Evolutionary conservation across 2,888 invertebrate genomes (phyloP).

Genomic region (Sinelater perroti): DNA sequence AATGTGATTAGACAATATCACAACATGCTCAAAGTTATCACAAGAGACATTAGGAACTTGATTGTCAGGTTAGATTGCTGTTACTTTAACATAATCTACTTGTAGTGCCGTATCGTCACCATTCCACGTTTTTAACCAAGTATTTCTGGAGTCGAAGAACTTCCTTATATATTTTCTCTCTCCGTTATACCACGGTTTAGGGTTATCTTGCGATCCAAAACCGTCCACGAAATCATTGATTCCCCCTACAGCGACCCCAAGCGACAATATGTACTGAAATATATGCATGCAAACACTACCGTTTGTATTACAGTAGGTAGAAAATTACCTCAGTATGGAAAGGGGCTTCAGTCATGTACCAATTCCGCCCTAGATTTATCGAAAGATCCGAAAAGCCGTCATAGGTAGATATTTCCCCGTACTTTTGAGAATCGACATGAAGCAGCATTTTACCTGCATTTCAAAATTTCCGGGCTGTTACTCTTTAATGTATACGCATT

Average conservation of each 20-base stretch:
- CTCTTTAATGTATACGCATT: neutral
- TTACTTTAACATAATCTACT: constrained; percentile 62
- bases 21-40: too few relatives aligned
- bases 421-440: constrained; percentile 56
- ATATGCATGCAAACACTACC: too few relatives aligned
- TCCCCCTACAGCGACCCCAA: constrained; percentile 74
- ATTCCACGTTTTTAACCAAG: constrained; percentile 69
- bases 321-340: constrained; percentile 21
- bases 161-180: constrained; percentile 65
- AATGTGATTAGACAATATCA: too few relatives aligned
- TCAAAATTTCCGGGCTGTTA: too few relatives aligned
- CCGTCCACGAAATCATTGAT: constrained; percentile 68
- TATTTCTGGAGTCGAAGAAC: constrained; percentile 66
- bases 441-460: constrained; percentile 52
- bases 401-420: constrained; percentile 35
- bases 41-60: too few relatives aligned
- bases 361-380: neutral
- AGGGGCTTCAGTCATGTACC: neutral
- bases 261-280: constrained; percentile 68
- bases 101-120: constrained; percentile 50
- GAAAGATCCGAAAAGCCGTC: neutral
- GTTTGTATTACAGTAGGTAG: too few relatives aligned
- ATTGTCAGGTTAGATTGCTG: constrained; percentile 10
- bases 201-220: constrained; percentile 50
- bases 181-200: constrained; percentile 72